A percentile compares a stretch with the other conserved stretches of the same genome.
Conservation (phyloP, 1,140 invertebrate species). For the Anoplophora glabripennis region DNA sequence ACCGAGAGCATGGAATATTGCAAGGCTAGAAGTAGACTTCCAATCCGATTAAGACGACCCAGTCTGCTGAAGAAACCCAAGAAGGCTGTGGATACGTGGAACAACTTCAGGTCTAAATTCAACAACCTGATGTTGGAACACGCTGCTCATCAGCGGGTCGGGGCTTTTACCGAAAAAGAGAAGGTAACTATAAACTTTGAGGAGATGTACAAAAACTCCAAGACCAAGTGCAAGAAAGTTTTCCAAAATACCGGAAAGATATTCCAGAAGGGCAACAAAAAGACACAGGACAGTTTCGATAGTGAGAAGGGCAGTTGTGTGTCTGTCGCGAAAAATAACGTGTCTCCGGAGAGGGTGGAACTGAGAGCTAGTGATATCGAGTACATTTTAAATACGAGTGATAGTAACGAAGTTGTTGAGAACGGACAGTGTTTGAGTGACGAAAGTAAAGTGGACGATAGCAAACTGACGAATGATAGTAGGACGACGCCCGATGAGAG, state of each 20-base stretch:
- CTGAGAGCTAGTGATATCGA: conserved; percentile 44
- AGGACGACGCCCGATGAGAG: conserved; percentile 12
- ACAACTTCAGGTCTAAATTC: conserved; percentile 41
- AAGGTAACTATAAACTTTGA: conserved; percentile 40
- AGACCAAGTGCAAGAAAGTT: conserved; percentile 43
- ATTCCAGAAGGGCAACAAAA: conserved; percentile 28
- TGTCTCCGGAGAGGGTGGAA: conserved; percentile 31
- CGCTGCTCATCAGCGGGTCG: conserved; percentile 41
- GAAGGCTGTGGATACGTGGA: conserved; percentile 35
- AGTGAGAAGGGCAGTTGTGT: conserved; percentile 14
- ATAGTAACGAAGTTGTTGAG: conserved; percentile 19
- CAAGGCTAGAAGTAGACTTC: conserved; percentile 31
- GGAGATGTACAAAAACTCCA: conserved; percentile 45
- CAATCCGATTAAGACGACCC: conserved; percentile 28
- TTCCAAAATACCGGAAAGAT: conserved; percentile 45
- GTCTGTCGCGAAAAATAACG: conserved; percentile 36
- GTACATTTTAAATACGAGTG: conserved; percentile 33
- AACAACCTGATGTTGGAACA: conserved; percentile 42
- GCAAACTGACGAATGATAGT: conserved; percentile 17
- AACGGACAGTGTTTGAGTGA: conserved; percentile 15
- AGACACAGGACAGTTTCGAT: conserved; percentile 5
- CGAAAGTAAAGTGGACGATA: conserved; percentile 5
- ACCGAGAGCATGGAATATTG: conserved; percentile 36
- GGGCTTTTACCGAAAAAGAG: conserved; percentile 39
- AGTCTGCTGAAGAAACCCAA: conserved; percentile 38